phyloP scores from a whole-genome alignment of 2,797 vertebrate genomes.

The Acipenser ruthenus region DNA sequence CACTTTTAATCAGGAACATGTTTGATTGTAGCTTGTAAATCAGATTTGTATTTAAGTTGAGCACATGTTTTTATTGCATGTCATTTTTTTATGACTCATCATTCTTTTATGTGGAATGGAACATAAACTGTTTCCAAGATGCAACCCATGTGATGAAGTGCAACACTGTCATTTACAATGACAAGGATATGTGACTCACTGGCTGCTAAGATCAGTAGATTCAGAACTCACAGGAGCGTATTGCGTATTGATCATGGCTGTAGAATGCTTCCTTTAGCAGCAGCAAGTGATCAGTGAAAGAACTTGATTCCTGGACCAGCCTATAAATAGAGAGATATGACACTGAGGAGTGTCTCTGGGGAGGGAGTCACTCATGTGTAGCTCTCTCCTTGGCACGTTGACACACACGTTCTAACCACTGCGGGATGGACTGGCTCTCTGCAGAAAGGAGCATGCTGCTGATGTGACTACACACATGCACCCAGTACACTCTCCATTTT shows the following conservation, averaged over 20 bases:
- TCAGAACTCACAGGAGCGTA: no score
- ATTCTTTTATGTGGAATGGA: no score
- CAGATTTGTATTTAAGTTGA: no score
- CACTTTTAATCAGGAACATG: no score
- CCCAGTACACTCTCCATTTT: neutral
- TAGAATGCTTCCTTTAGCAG: neutral
- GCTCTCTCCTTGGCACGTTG: constrained; percentile 6
- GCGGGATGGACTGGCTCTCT: neutral
- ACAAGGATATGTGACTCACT: no score
- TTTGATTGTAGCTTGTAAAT: no score
- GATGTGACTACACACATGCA: neutral
- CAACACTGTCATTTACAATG: no score
- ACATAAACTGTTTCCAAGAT: no score
- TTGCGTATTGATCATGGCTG: neutral
- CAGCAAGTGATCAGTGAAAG: constrained; percentile 2
- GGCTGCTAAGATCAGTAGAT: no score
- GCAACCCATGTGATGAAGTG: no score
- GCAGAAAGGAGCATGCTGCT: constrained; percentile 5
- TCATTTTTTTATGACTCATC: no score
- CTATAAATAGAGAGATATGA: constrained; percentile 4
- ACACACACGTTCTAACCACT: constrained; percentile 5
- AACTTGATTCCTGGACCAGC: neutral
- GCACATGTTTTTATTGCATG: no score
- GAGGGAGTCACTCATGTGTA: neutral
- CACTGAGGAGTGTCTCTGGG: constrained; percentile 7